Conservation (phyloP, 2,113 vertebrate species). For the Macroglossus sobrinus region DNA sequence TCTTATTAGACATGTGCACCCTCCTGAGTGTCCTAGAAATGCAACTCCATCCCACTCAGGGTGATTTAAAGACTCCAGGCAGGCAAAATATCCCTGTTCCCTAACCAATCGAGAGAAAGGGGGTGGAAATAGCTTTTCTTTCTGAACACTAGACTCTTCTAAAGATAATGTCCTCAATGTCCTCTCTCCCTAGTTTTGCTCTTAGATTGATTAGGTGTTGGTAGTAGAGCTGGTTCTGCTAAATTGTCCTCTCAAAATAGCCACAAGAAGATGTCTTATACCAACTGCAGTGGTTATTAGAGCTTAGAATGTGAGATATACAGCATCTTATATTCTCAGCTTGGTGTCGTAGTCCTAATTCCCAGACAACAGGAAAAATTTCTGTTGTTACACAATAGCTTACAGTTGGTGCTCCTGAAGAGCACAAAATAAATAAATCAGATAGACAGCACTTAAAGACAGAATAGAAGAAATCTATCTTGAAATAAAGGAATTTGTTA, state of each 20-base stretch:
- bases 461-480: not conserved
- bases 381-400: not conserved
- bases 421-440: not conserved
- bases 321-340: not conserved
- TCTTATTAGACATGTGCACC: not conserved
- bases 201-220: not conserved
- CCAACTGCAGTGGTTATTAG: not conserved
- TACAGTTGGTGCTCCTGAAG: not conserved
- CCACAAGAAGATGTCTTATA: not conserved
- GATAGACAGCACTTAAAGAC: not conserved
- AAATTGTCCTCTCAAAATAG: not conserved
- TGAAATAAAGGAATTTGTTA: not conserved
- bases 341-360: not conserved
- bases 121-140: not conserved
- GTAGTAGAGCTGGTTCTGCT: not conserved
- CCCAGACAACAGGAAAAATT: not conserved
- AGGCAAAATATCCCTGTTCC: not conserved
- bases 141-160: not conserved
- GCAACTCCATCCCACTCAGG: not conserved
- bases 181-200: not conserved
- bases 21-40: not conserved
- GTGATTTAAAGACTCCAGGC: not conserved
- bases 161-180: not conserved
- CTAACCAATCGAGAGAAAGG: not conserved
- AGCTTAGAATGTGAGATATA: not conserved